A percentile compares a stretch with the other conserved stretches of the same genome.
phyloP scores from a whole-genome alignment of 2,797 vertebrate species.

The Anguilla marmorata region DNA sequence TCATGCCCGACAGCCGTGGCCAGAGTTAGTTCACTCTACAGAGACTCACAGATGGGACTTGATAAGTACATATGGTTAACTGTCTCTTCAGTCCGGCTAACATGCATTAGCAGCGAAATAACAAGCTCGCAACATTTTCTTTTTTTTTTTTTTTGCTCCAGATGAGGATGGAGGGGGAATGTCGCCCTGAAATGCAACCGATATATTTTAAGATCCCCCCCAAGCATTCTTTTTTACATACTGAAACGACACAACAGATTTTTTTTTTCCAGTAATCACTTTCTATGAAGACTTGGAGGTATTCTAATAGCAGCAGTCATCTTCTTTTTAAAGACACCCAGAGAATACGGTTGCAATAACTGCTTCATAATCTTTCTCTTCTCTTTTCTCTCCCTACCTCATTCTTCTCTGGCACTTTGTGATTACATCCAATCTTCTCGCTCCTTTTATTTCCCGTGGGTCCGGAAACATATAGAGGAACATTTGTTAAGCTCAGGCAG shows the following conservation, averaged over 20 bases:
- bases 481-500: constrained; percentile 11
- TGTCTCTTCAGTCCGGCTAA: background rate
- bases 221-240: background rate
- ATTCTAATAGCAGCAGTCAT: constrained; percentile 12
- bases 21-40: background rate
- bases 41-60: constrained; percentile 10
- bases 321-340: background rate
- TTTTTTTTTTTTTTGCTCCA: background rate
- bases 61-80: background rate
- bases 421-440: constrained; percentile 8
- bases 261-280: background rate
- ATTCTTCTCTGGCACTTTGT: background rate
- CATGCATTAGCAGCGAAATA: background rate
- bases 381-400: background rate
- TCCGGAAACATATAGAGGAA: background rate
- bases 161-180: background rate
- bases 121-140: background rate
- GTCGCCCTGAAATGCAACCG: background rate
- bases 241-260: background rate
- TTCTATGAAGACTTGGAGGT: background rate
- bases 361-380: background rate
- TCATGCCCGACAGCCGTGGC: background rate
- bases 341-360: constrained; percentile 4
- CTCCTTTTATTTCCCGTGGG: constrained; percentile 15
- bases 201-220: background rate